Evolutionary conservation across 2,113 vertebrate species (phyloP).

Genomic region (Mus spicilegus): DNA sequence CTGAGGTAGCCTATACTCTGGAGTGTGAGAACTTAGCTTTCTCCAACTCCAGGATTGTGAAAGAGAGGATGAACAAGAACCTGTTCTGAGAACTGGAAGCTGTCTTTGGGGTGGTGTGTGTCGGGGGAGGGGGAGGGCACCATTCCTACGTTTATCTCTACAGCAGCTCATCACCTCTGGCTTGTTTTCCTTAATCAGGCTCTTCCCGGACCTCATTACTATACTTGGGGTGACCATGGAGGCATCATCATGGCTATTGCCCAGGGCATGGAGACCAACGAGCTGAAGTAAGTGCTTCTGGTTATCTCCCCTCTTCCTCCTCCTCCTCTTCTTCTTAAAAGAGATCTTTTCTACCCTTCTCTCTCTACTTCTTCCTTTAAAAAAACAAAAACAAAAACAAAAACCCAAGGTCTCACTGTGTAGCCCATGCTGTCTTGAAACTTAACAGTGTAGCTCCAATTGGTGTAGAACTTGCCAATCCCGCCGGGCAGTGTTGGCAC

Average conservation of each 20-base stretch:
- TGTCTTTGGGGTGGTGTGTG: background rate
- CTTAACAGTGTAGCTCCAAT: background rate
- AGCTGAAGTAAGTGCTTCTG: constrained; percentile 92
- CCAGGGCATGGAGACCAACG: constrained; percentile 92
- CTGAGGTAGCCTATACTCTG: background rate
- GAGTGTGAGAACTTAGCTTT: background rate
- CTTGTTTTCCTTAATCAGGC: constrained; percentile 87
- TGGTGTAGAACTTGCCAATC: background rate
- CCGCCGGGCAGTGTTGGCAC: no score
- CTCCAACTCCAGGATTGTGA: background rate
- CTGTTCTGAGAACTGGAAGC: background rate
- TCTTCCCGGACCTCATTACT: constrained; percentile 96
- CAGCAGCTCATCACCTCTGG: background rate
- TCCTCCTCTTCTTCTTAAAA: background rate
- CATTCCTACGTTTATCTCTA: background rate
- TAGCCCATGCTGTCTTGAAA: background rate
- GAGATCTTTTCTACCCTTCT: background rate
- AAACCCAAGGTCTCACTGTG: background rate
- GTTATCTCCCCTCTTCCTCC: background rate
- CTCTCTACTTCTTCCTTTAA: background rate
- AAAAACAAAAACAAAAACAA: no score
- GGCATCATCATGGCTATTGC: constrained; percentile 96
- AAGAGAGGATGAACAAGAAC: no score
- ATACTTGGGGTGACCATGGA: constrained; percentile 97
- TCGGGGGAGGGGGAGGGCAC: rapidly evolving